phyloP scores from a whole-genome alignment of 2,888 invertebrate genomes.

The Euplexia lucipara region DNA sequence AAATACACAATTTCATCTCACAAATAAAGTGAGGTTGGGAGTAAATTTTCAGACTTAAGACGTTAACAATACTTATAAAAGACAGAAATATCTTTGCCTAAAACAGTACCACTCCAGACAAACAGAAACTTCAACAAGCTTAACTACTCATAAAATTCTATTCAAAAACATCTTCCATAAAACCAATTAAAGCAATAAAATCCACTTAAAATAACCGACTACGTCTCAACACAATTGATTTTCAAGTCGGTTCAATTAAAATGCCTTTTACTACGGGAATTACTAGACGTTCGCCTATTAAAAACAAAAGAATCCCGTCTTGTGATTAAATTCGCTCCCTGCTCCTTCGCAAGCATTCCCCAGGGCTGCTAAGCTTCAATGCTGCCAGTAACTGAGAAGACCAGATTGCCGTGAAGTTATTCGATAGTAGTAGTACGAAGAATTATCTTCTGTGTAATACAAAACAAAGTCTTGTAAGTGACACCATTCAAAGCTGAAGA shows the following conservation, averaged over 20 bases:
- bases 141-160: conserved; percentile 16
- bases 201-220: conserved; percentile 12
- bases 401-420: conserved; percentile 42
- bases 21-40: too few relatives aligned
- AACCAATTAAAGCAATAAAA: conserved; percentile 3
- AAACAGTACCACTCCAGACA: not conserved
- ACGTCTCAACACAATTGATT: conserved; percentile 26
- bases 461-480: too few relatives aligned
- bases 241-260: conserved; percentile 34
- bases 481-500: too few relatives aligned
- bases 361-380: conserved; percentile 53
- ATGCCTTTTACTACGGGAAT: conserved; percentile 27
- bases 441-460: too few relatives aligned
- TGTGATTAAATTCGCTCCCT: conserved; percentile 55
- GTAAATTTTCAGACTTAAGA: too few relatives aligned
- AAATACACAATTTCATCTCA: too few relatives aligned
- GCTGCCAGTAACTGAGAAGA: conserved; percentile 25
- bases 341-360: conserved; percentile 39
- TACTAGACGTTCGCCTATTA: conserved; percentile 19
- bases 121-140: conserved; percentile 11
- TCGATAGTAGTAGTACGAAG: conserved; percentile 14
- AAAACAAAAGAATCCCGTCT: conserved; percentile 37
- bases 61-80: not conserved
- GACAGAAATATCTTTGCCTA: not conserved
- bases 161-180: conserved; percentile 18